Evolutionary conservation across 1,140 invertebrate genomes (phyloP), one percentile per base, ranked within the genome.

Genomic region (Diprion similis): DNA sequence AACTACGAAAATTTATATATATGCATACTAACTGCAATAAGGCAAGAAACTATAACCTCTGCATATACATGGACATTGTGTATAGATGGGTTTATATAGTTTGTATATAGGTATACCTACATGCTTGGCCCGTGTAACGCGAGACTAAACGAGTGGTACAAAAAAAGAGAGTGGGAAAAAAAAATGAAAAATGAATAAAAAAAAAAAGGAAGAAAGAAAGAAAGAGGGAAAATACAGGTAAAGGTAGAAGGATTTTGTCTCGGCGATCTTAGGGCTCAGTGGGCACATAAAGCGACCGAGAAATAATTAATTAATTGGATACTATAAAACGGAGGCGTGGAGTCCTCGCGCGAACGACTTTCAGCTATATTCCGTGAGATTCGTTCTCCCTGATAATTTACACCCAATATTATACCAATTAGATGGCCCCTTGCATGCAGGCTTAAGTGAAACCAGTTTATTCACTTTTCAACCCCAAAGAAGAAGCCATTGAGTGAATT

Each of bases 81-180:
- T 59, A 59, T 59, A 17, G n/a, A 59, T 9, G 51, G 11, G 51
- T 59, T 59, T 59, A 59, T 37, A 37, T 59, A 8, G 51, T 17
- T 17, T 15, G 51, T 59, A 59, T 13, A 37, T 37, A 37, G 51
- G 11, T 59, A 59, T 59, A 59, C n/a, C 51, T 59, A 59, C 51
- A 15, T 59, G 51, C 71, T 17, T 46, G 45, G 71, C 71, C 66
- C 71, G 71, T 72, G 65, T 66, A 66, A 72, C 11, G n/a, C 15
- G 19, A 65, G 71, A 37, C 11, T 18, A 71, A 47, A 71, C 19
- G 10, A 59, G 19, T 24, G 17, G 47, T 65, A 64, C 17, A 45
- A 72, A 66, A 46, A 46, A 46, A 65, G 18, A 46, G 47, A 48
- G 46, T 24, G 45, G 47, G 9, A 66, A 66, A 72, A 72, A 51